phyloP scores from a whole-genome alignment of 2,888 invertebrate species.

The Mactromeris polynyma region DNA sequence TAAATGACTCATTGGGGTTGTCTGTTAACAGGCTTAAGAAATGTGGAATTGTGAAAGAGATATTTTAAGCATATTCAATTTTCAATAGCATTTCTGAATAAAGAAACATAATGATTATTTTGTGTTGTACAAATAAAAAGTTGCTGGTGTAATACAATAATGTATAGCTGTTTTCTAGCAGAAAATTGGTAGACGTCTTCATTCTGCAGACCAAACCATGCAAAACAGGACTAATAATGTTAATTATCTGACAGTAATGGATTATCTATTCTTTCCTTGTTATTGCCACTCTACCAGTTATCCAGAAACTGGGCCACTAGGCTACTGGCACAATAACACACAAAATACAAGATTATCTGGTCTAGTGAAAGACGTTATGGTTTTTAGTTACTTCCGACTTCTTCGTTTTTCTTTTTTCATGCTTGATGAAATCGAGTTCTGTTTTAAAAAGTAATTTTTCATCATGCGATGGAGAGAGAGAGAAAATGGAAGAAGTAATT shows the following conservation, averaged over 20 bases:
- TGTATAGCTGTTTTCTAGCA: neutral
- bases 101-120: neutral
- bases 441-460: too few relatives aligned
- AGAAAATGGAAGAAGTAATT: too few relatives aligned
- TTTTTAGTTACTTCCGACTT: neutral
- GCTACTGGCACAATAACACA: constrained; percentile 1
- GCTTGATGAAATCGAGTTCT: too few relatives aligned
- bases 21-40: too few relatives aligned
- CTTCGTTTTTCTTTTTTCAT: too few relatives aligned
- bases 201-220: neutral
- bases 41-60: too few relatives aligned
- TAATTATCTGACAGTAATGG: constrained; percentile 6
- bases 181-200: constrained; percentile 8
- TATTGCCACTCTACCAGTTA: constrained; percentile 9
- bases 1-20: too few relatives aligned
- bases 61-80: too few relatives aligned
- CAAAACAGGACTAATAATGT: neutral
- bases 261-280: neutral
- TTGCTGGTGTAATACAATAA: neutral
- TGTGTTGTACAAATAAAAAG: neutral
- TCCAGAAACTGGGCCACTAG: constrained; percentile 8
- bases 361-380: neutral
- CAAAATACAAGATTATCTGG: neutral
- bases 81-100: too few relatives aligned
- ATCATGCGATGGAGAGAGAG: too few relatives aligned